Percentiles rank a stretch among this genome's conserved stretches.
These are phyloP conservation scores for Linurgus olivaceus DNA, from an alignment of 2,797 vertebrate species.

Conservation along the genomic window DNA sequence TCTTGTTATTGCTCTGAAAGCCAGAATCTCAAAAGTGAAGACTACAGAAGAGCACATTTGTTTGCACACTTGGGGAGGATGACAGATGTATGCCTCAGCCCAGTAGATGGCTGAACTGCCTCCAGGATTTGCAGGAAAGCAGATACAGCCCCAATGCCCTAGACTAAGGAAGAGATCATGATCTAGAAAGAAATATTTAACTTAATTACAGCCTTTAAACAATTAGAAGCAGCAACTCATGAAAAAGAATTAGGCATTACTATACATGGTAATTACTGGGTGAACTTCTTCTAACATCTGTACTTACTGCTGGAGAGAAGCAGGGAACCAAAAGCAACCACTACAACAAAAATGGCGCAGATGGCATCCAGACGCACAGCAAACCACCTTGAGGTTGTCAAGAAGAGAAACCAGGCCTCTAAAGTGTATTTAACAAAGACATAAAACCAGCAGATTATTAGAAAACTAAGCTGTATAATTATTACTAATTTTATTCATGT, in stretches of 20 bases:
- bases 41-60: neutral
- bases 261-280: constrained; percentile 39
- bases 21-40: neutral
- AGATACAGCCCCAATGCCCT: neutral
- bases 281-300: constrained; percentile 56
- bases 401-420: constrained; percentile 95
- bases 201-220: constrained; percentile 42
- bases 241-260: constrained; percentile 52
- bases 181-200: constrained; percentile 46
- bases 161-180: constrained; percentile 19
- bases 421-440: constrained; percentile 20
- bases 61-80: neutral
- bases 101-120: neutral
- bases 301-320: constrained; percentile 86
- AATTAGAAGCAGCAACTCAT: constrained; percentile 32
- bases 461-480: neutral
- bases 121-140: constrained; percentile 4
- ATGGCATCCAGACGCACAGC: constrained; percentile 93
- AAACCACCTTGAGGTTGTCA: constrained; percentile 94
- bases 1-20: constrained; percentile 7
- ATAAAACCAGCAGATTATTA: constrained; percentile 4
- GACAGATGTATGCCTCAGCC: neutral
- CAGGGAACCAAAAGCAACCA: constrained; percentile 86
- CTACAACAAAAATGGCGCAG: constrained; percentile 88
- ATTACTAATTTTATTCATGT: neutral